Conservation (phyloP, 2,113 vertebrate species). For the Loxodonta africana region DNA sequence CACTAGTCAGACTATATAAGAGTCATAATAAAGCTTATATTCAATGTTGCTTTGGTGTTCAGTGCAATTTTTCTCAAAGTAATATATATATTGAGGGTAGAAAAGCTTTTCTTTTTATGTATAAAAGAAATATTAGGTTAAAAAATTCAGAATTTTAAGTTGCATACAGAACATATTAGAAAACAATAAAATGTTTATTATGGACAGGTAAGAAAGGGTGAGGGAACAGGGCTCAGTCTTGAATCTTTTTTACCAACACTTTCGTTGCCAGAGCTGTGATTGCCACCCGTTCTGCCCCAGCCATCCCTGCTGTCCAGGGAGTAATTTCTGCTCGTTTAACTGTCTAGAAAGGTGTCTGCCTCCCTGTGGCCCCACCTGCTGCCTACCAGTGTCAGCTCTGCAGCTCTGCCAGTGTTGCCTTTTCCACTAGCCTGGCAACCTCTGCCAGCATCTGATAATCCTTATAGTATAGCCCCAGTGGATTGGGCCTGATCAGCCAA, state of each 20-base stretch:
- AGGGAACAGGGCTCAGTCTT: not conserved
- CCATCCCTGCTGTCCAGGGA: not conserved
- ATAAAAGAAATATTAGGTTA: constrained; percentile 28
- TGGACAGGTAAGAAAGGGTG: not conserved
- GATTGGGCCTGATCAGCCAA: not conserved
- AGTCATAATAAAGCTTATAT: not conserved
- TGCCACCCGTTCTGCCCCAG: not conserved
- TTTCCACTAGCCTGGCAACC: not conserved
- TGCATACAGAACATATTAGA: not conserved
- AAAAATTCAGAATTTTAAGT: not conserved
- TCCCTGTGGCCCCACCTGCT: fast-evolving
- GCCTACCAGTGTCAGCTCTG: not conserved
- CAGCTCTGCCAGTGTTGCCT: not conserved
- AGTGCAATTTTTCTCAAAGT: not conserved
- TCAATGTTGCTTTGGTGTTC: constrained; percentile 8
- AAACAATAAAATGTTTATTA: not conserved
- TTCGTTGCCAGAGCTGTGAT: not conserved
- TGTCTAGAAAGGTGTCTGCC: not conserved
- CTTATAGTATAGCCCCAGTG: not conserved
- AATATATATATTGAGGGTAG: not conserved
- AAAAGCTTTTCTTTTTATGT: not conserved
- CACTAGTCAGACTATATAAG: not conserved
- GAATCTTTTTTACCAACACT: not conserved
- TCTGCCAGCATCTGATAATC: not conserved
- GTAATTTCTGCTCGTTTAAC: not conserved